Evolutionary conservation across 2,797 vertebrate species (phyloP).

Genomic region (Vespertilio murinus): DNA sequence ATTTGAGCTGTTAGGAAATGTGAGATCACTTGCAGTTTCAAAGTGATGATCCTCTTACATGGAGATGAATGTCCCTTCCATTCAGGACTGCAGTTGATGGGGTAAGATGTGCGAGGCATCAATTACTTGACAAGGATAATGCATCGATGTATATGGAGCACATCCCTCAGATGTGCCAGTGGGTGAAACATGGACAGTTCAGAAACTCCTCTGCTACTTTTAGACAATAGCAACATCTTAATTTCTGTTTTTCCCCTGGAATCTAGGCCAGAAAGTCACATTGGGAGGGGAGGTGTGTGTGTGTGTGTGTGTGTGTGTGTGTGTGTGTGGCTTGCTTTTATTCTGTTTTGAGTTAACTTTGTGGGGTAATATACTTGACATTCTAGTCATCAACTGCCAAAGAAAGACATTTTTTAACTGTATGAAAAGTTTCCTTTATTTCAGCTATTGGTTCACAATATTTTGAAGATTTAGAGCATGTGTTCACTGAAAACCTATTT

Average conservation of each 20-base stretch:
- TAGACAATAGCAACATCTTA: conserved; percentile 27
- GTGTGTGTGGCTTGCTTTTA: neutral
- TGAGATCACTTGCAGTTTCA: conserved; percentile 20
- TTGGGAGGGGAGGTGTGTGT: neutral
- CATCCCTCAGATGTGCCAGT: neutral
- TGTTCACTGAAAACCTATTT: conserved; percentile 14
- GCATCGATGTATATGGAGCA: neutral
- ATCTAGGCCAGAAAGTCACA: neutral
- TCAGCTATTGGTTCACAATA: neutral
- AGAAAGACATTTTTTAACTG: conserved; percentile 2
- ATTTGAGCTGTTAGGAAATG: conserved; percentile 42
- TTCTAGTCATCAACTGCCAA: neutral
- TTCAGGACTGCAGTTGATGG: neutral
- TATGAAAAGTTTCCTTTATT: neutral
- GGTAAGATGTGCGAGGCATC: neutral
- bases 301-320: no score
- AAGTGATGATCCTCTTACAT: conserved; percentile 53
- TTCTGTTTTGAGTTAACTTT: conserved; percentile 20
- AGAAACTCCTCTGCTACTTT: neutral
- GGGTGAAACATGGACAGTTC: neutral
- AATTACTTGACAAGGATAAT: neutral
- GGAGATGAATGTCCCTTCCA: conserved; percentile 51
- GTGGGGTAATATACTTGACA: neutral
- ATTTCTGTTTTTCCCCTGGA: neutral
- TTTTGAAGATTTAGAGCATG: neutral